phyloP scores from a whole-genome alignment of 2,888 invertebrate species.

The Cenopis cana region DNA sequence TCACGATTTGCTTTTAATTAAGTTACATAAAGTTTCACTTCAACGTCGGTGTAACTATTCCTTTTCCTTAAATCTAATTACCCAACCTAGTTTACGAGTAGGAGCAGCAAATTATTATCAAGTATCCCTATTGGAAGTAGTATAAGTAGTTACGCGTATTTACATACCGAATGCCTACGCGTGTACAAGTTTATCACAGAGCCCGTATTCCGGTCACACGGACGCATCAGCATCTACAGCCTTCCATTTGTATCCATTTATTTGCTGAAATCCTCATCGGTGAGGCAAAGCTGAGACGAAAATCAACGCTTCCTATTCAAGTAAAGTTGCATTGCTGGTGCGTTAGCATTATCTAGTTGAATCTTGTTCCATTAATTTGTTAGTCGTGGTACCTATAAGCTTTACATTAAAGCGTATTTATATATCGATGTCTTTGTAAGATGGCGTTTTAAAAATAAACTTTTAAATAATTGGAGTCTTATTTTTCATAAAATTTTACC shows the following conservation, averaged over 20 bases:
- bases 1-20: too few species aligned
- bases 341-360: conserved; percentile 34
- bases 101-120: not conserved
- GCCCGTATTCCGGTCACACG: conserved; percentile 53
- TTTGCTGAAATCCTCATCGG: conserved; percentile 60
- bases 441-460: too few species aligned
- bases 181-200: conserved; percentile 28
- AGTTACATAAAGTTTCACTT: too few species aligned
- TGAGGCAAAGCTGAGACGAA: conserved; percentile 56
- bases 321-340: conserved; percentile 49
- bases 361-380: conserved; percentile 19
- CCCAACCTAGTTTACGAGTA: not conserved
- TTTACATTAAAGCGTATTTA: too few species aligned
- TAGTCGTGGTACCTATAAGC: not conserved
- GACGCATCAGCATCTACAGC: conserved; percentile 55
- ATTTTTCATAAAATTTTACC: too few species aligned
- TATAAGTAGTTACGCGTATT: conserved; percentile 28
- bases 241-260: conserved; percentile 67
- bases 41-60: too few species aligned
- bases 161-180: conserved; percentile 26
- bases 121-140: not conserved
- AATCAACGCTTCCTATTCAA: conserved; percentile 55
- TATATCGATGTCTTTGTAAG: too few species aligned
- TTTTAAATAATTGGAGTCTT: too few species aligned
- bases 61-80: too few species aligned